These are phyloP conservation scores for Bos taurus DNA, from an alignment of 2,113 vertebrate species.

Conservation along the genomic window ARS-UCD2.0 NC_037328.1:142548001-142548500, in stretches of 20 bases:
- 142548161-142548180: too few relatives aligned
- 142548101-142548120: not conserved
- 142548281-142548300: not conserved
- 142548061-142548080: not conserved
- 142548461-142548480: fast-evolving
- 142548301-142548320: not conserved
- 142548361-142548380: not conserved
- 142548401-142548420: fast-evolving
- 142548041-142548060: not conserved
- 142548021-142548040: too few relatives aligned
- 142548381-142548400: fast-evolving
- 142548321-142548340: not conserved
- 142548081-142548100: too few relatives aligned
- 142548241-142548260: not conserved
- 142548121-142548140: not conserved
- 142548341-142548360: not conserved
- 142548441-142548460: fast-evolving
- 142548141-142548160: not conserved
- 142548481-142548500: fast-evolving
- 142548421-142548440: not conserved
- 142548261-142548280: not conserved
- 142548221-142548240: not conserved
- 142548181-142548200: fast-evolving
- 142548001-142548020: fast-evolving
- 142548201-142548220: fast-evolving